These are phyloP conservation scores for Dimorphilus gyrociliatus DNA, from an alignment of 2,888 invertebrate genomes.

Conservation along the genomic window DNA sequence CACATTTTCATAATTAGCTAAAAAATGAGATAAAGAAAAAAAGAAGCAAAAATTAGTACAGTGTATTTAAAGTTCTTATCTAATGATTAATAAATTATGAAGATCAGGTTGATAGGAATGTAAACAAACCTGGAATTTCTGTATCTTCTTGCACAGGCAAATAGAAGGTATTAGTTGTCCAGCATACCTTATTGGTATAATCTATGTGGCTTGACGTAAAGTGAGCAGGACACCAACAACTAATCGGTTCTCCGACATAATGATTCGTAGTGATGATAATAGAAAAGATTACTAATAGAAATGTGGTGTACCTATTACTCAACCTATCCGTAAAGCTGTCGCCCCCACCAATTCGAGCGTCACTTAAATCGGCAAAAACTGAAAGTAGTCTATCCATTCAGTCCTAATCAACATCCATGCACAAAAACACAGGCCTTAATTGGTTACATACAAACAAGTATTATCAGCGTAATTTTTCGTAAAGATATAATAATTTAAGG, in stretches of 20 bases:
- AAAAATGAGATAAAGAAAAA: too few relatives aligned
- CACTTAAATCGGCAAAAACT: conserved; percentile 8
- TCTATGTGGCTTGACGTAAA: conserved; percentile 11
- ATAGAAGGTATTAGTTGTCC: conserved; percentile 42
- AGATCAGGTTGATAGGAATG: too few relatives aligned
- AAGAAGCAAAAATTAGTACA: too few relatives aligned
- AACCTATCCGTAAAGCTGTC: conserved; percentile 14
- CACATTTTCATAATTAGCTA: too few relatives aligned
- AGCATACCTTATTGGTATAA: conserved; percentile 33
- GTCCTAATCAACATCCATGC: too few relatives aligned
- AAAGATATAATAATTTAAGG: too few relatives aligned
- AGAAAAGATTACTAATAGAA: conserved; percentile 4
- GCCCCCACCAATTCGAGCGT: conserved; percentile 9
- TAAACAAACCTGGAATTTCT: too few relatives aligned
- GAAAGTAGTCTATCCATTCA: conserved; percentile 11
- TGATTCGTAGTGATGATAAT: neutral
- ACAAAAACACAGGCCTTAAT: too few relatives aligned
- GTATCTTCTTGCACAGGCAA: conserved; percentile 37
- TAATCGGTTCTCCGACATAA: conserved; percentile 9
- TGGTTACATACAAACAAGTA: too few relatives aligned
- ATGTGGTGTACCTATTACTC: conserved; percentile 11
- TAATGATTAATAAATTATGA: too few relatives aligned
- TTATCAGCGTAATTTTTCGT: too few relatives aligned
- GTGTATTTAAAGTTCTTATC: too few relatives aligned
- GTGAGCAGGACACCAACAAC: conserved; percentile 12